A percentile compares a stretch with the other conserved stretches of the same genome.
Conservation (phyloP, 2,888 invertebrate genomes). For the Mellilla xanthometata region DNA sequence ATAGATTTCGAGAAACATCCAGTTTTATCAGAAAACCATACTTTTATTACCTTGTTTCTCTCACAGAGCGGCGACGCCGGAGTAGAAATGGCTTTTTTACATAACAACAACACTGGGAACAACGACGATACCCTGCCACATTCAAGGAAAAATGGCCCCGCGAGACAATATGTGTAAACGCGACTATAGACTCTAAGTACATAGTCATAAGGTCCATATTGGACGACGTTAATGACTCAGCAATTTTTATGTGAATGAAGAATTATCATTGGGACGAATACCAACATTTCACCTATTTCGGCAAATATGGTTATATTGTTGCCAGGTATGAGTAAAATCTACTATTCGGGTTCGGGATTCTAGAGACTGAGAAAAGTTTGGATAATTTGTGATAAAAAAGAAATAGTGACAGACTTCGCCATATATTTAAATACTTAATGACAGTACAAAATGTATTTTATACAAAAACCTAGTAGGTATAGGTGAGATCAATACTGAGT, state of each 20-base stretch:
- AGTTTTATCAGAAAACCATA: neutral
- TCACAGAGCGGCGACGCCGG: conserved; percentile 66
- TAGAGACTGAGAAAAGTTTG: conserved; percentile 32
- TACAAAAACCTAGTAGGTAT: conserved; percentile 29
- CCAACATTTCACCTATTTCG: conserved; percentile 17
- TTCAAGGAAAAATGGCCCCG: conserved; percentile 67
- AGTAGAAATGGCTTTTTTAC: conserved; percentile 87
- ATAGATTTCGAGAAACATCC: neutral
- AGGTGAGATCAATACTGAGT: neutral
- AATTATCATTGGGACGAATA: conserved; percentile 4
- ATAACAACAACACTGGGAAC: conserved; percentile 83
- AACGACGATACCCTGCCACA: conserved; percentile 67
- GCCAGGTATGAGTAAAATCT: conserved; percentile 29
- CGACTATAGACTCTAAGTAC: conserved; percentile 9
- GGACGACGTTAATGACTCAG: conserved; percentile 9
- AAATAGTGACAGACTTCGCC: conserved; percentile 40
- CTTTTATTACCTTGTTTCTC: conserved; percentile 13
- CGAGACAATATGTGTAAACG: conserved; percentile 66
- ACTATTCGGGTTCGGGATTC: conserved; percentile 47
- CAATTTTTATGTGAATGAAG: conserved; percentile 1
- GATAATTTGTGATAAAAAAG: conserved; percentile 49
- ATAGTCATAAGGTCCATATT: conserved; percentile 8
- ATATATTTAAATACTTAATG: conserved; percentile 50
- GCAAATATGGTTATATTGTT: conserved; percentile 1
- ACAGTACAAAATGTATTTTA: conserved; percentile 64